Evolutionary conservation across 2,888 invertebrate species (phyloP), one percentile per base, ranked within the genome.

Genomic region (Cryptosula pallasiana): DNA sequence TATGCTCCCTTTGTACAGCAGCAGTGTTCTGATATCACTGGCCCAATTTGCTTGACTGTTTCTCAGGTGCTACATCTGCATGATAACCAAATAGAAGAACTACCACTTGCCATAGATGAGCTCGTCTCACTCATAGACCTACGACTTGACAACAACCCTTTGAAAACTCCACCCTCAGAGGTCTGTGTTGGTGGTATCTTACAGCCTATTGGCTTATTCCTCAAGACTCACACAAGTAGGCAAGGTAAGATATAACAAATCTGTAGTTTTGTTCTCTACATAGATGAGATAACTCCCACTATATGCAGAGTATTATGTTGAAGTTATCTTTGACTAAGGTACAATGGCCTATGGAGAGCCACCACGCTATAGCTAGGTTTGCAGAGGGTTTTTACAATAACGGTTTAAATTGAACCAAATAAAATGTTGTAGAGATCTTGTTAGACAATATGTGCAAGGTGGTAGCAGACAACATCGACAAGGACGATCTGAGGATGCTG

Each of bases 131-230:
- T 83, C 69, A 79, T 77, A 25, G 81, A 81, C 69, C 76, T 82
- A 5, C 76, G 79, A 34, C 79, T 83, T 45, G 78, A 82, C 71
- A 78, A 79, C 73, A 83, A 83, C 75, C 81, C 82, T 5, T 72
- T 82, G 63, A 77, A 78, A 72, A 79, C 77, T 1, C 83, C 83
- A 13, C 83, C 83, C 1, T 78, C 79, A 76, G 82, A 82, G 72
- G 81, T 83, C 3, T 81, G 81, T 73, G 78, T 81, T 16, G 80
- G 82, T 69, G 83, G 83, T 0, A 79, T 81, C 0, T 73, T 82
- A 36, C 80, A 81, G 71, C 82, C 83, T 1, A 82, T 83, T 63
- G 81, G 81, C n/a, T 72, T 79, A 2, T 83, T 83, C 73, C 78
- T 82, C 9, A 74, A 79, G 70, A 77, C 79, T 69, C 78, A 63